Conservation (phyloP, 2,113 vertebrate species). For the Plecotus auritus region DNA sequence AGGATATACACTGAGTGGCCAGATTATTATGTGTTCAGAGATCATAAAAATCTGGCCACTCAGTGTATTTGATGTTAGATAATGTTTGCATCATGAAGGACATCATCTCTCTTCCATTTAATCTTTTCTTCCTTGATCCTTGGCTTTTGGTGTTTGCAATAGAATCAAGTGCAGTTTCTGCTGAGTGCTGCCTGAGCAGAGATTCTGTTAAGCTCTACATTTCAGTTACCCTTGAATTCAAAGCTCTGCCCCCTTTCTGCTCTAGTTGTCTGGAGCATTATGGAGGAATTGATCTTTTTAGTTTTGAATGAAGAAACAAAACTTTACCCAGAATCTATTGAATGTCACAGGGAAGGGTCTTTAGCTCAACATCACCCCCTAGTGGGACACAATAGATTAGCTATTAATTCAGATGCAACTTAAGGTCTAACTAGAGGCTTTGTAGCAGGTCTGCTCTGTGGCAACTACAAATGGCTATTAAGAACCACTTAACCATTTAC, state of each 20-base stretch:
- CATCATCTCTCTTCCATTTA: not conserved
- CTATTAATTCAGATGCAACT: not conserved
- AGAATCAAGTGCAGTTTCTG: not conserved
- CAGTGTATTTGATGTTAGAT: not conserved
- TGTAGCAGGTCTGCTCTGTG: not conserved
- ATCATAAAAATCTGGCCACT: too few species aligned
- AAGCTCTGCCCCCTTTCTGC: not conserved
- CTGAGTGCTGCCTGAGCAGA: not conserved
- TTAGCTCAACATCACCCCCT: conserved; percentile 3
- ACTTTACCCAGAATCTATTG: not conserved
- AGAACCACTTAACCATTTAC: not conserved
- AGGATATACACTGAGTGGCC: too few species aligned
- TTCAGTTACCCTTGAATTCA: not conserved
- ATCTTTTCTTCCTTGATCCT: not conserved
- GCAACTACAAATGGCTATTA: not conserved
- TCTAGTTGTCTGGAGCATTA: not conserved
- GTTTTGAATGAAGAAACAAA: not conserved
- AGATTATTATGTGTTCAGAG: too few species aligned
- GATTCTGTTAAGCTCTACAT: not conserved
- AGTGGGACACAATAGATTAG: not conserved
- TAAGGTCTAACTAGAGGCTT: not conserved
- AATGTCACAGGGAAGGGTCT: accelerated
- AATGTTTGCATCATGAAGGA: not conserved
- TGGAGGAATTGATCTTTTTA: not conserved
- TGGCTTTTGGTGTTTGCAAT: not conserved